Evolutionary conservation across 1,140 invertebrate genomes (phyloP).

Genomic region (Chrysomallon squamiferum): DNA sequence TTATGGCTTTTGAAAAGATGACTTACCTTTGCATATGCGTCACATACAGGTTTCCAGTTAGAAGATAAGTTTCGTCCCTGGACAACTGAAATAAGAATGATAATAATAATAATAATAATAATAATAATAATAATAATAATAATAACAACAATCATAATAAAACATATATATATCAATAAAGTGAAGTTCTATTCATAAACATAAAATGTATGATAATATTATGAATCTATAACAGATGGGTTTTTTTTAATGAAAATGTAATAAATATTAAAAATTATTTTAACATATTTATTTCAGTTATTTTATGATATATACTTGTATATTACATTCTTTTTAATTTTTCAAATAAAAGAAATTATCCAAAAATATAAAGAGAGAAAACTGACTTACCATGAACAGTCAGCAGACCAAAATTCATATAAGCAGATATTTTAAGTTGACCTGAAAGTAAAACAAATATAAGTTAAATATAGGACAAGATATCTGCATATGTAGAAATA

Average conservation of each 20-base stretch:
- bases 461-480: slow-evolving; percentile 12
- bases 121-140: not conserved
- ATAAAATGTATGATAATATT: not conserved
- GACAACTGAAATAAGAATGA: slow-evolving; percentile 34
- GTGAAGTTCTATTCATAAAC: not conserved
- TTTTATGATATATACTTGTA: not conserved
- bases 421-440: slow-evolving; percentile 49
- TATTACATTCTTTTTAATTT: not conserved
- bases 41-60: slow-evolving; percentile 37
- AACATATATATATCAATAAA: not conserved
- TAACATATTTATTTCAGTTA: not conserved
- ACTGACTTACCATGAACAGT: slow-evolving; percentile 54
- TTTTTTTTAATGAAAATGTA: not conserved
- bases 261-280: not conserved
- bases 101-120: not conserved
- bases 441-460: slow-evolving; percentile 33
- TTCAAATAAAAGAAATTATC: not conserved
- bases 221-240: not conserved
- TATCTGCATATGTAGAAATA: not conserved
- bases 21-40: slow-evolving; percentile 49
- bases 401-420: slow-evolving; percentile 55
- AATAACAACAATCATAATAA: not conserved
- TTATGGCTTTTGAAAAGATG: not conserved
- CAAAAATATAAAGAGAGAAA: too few relatives aligned
- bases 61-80: slow-evolving; percentile 43